Conservation (phyloP, 1,140 invertebrate species). For the Brachionus angularis region DNA sequence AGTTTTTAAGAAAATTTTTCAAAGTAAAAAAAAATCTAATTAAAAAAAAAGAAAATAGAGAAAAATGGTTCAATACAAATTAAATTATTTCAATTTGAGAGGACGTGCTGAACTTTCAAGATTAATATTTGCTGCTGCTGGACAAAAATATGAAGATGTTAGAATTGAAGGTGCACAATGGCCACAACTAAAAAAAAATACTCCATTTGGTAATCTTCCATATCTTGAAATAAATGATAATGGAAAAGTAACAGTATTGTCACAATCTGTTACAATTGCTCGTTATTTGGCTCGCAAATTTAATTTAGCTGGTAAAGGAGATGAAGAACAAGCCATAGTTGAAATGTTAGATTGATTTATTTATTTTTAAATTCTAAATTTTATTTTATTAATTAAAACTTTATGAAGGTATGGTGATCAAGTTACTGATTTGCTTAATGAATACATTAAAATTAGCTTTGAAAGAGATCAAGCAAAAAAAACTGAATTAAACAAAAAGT, state of each 20-base stretch:
- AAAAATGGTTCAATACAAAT: slow-evolving; percentile 16
- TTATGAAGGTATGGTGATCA: slow-evolving; percentile 30
- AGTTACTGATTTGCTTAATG: slow-evolving; percentile 7
- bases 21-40: too few relatives aligned
- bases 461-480: slow-evolving; percentile 18
- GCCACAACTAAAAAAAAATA: background rate
- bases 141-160: background rate
- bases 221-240: background rate
- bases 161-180: background rate
- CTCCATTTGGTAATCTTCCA: background rate
- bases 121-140: slow-evolving; percentile 12
- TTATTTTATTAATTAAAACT: too few relatives aligned
- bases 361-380: too few relatives aligned
- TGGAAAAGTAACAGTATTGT: too few relatives aligned
- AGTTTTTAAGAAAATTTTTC: too few relatives aligned
- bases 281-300: slow-evolving; percentile 37
- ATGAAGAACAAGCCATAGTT: slow-evolving; percentile 10
- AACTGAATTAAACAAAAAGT: background rate
- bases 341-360: slow-evolving; percentile 13
- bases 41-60: too few relatives aligned
- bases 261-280: too few relatives aligned
- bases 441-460: background rate
- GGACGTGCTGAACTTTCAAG: background rate
- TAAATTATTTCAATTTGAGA: background rate
- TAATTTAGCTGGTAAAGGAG: background rate